Conservation (phyloP, 2,888 invertebrate genomes). For the Allophyes oxyacanthae region DNA sequence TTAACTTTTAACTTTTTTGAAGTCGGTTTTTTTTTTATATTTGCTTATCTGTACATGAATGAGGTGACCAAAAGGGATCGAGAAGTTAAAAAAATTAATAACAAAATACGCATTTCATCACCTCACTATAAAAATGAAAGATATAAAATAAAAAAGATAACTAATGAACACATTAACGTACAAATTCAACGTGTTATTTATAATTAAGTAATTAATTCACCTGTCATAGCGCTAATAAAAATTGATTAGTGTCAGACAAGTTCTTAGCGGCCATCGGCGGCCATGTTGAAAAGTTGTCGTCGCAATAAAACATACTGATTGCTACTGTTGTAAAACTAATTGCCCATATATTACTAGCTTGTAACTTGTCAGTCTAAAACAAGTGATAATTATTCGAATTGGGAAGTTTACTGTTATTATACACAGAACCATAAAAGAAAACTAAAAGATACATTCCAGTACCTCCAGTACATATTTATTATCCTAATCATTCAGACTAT, state of each 20-base stretch:
- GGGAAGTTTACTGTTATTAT: slow-evolving; percentile 17
- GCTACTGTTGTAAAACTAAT: slow-evolving; percentile 58
- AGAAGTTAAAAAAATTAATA: slow-evolving; percentile 6
- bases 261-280: slow-evolving; percentile 44
- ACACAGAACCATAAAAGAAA: slow-evolving; percentile 5
- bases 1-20: too few relatives aligned
- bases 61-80: background rate
- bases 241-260: slow-evolving; percentile 36
- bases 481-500: background rate
- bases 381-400: slow-evolving; percentile 29
- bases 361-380: slow-evolving; percentile 30
- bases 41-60: background rate
- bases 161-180: slow-evolving; percentile 32
- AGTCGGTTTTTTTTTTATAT: too few relatives aligned
- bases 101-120: slow-evolving; percentile 10
- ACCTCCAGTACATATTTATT: slow-evolving; percentile 4
- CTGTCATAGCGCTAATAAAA: slow-evolving; percentile 47
- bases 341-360: slow-evolving; percentile 45
- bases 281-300: slow-evolving; percentile 46
- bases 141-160: slow-evolving; percentile 24
- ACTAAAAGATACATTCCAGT: background rate
- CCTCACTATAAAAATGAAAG: slow-evolving; percentile 5
- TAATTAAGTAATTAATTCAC: slow-evolving; percentile 45
- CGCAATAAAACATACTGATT: slow-evolving; percentile 53
- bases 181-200: slow-evolving; percentile 23